Base-by-base conservation (phyloP, 1,140 invertebrate species). In the Drosophila lacteicornis region DNA sequence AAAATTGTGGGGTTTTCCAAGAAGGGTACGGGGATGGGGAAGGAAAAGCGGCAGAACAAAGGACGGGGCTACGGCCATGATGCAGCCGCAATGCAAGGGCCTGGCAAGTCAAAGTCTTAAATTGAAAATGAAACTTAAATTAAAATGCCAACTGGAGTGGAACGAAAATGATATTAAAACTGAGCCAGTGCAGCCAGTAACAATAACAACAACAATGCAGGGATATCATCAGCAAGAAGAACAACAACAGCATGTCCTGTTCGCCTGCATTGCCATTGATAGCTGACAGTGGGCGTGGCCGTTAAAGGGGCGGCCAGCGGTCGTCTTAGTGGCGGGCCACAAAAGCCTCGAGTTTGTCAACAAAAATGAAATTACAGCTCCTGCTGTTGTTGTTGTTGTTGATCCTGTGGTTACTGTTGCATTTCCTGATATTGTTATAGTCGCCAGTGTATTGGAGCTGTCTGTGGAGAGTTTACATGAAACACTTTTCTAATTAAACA, bases 51-150 rank as follows among this genome's bases (percentile, higher is more conserved):
- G 17, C 22, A 30, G 38, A 57, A 45, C 62, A 68, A 62, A 47
- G 27, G 36, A 45, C 12, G 11, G 60, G 60, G 22, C 22, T 50
- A 53, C 50, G 60, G 47, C 66, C 70, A 67, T 74, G 81, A 63
- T 78, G 84, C 73, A 77, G 84, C 80, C 59, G 61, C 60, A 79
- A 60, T 75, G 79, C 78, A 80, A 75, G 71, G 53, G 65, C 67
- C 77, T 70, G 74, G 80, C 85, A 90, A 88, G 85, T 84, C 84
- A 88, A 88, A 88, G 85, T 90, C 85, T 85, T 88, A 88, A 88
- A 88, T 88, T 88, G 85, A 88, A 88, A 88, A 88, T 88, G 85
- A 90, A 90, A 88, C 85, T 88, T 88, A 88, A 88, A 88, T 88
- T 88, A 88, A 88, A 88, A 88, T 88, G 81, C 85, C 82, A 88